Evolutionary conservation across 2,888 invertebrate species (phyloP), one percentile per base, ranked within the genome.

Genomic region (Falcaria lacertinaria): DNA sequence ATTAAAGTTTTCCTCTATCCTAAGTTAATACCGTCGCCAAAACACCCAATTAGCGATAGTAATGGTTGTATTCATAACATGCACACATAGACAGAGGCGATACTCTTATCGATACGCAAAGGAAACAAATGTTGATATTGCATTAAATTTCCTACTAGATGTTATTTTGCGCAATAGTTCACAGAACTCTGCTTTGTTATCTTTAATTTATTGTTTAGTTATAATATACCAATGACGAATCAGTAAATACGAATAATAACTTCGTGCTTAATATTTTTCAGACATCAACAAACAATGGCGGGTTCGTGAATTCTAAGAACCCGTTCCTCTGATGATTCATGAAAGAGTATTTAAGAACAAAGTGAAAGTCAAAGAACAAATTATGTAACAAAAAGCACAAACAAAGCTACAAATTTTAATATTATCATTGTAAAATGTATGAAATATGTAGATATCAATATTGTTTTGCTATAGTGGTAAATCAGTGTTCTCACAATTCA

Each of bases 301-400:
- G 74, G 47, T 80, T 75, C 60, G 60, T 72, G n/a, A 84, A 84
- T 68, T 82, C 86, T 17, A 87, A 87, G 54, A 89, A 89, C 60
- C 89, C 89, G 50, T 89, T 89, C 66, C 87, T 89, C 53, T 89
- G 80, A 88, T 73, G 61, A 55, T 45, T 42, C 52, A 50, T 41
- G 41, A 48, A 52, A 41, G 49, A 53, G 54, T 50, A 56, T 52
- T 19, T 56, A 51, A 64, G 65, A 69, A 61, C 55, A 60, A 75
- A 72, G 64, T 69, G 64, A 66, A 69, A 69, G 60, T 68, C 63
- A 72, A 76, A 71, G 71, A 77, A 76, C 78, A 78, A 82, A 78
- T 55, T 67, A 67, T 50, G 73, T 64, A 81, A 82, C 76, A 70
- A 65, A 73, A 79, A 82, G 87, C 87, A 87, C 86, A 85, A 87